Evolutionary conservation across 2,888 invertebrate species (phyloP), one percentile per base, ranked within the genome.

Genomic region (Dryococelus australis): DNA sequence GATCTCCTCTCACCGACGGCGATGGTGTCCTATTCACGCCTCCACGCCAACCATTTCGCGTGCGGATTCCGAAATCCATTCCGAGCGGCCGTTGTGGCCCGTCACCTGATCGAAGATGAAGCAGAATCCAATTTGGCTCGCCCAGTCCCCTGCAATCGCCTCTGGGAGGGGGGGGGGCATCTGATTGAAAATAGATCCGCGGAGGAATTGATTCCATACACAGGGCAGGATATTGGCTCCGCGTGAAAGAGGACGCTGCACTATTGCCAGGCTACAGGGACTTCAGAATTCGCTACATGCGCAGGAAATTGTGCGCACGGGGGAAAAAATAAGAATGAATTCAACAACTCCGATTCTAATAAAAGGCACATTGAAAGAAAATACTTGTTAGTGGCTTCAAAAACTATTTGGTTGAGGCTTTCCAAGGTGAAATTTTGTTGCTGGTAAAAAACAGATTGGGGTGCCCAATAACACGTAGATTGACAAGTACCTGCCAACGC

Each of bases 41-140:
- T n/a, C 65, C 65, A n/a, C 65, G 65, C 65, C 65, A 20, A 8
- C 10, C 65, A 65, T 65, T 65, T 65, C n/a, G 24, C 20, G 24
- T 8, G 65, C 65, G 65, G 65, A 65, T 65, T 65, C n/a, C 65
- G 65, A 65, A 65, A 65, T 65, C 65, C 65, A 65, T 65, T 65
- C 65, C 65, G 65, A n/a, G 65, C 65, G 65, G 65, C 65, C 65
- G 65, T 65, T 65, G 65, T 65, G 65, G 24, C 65, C 24, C 65
- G 65, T 65, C 65, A 65, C 65, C 65, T 65, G 65, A 65, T 65
- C 65, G 65, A 65, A 65, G 65, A 65, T 65, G 65, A 65, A 65
- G 65, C 65, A 65, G 65, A 65, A 65, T 65, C 65, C 65, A 65
- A 65, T 65, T 65, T n/a, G 65, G 65, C n/a, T 24, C 65, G 65